These are phyloP conservation scores for Hippopotamyrus pictus DNA, from an alignment of 2,797 vertebrate genomes.

Conservation along the genomic window DNA sequence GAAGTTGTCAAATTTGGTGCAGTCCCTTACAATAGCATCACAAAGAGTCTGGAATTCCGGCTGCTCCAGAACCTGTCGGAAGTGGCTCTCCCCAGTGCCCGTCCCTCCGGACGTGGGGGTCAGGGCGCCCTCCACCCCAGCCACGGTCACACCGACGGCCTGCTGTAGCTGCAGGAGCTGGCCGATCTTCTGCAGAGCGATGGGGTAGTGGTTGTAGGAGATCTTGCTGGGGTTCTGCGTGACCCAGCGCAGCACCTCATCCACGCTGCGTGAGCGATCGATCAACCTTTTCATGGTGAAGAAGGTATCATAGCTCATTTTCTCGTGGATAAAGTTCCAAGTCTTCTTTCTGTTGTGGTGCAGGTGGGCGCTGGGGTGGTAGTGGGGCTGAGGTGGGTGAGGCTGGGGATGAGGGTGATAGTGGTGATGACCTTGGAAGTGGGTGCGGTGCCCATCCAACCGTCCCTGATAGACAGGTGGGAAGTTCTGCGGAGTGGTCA, in stretches of 20 bases:
- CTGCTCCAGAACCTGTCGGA: conserved; percentile 57
- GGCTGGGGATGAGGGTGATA: conserved; percentile 38
- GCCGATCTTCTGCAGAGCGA: conserved; percentile 80
- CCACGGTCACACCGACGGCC: conserved; percentile 27
- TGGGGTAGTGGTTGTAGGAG: conserved; percentile 79
- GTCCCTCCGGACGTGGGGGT: conserved; percentile 5
- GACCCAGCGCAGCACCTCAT: conserved; percentile 85
- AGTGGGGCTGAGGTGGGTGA: conserved; percentile 44
- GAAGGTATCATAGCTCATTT: conserved; percentile 82
- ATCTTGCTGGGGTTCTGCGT: conserved; percentile 84
- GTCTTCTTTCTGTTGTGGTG: conserved; percentile 67
- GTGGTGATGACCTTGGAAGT: conserved; percentile 54
- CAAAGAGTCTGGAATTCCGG: conserved; percentile 68
- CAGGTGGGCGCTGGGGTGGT: conserved; percentile 50
- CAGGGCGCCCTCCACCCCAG: neutral
- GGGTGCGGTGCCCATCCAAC: conserved; percentile 47
- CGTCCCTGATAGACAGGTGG: conserved; percentile 53
- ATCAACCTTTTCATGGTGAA: conserved; percentile 85
- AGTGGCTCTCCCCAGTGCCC: conserved; percentile 22
- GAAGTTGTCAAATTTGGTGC: conserved; percentile 78
- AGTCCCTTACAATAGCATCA: conserved; percentile 63
- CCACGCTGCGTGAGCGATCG: conserved; percentile 72
- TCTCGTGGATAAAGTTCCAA: conserved; percentile 82
- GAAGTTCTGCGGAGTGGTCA: conserved; percentile 43
- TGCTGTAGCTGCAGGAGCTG: conserved; percentile 65